Conservation (phyloP, 2,888 invertebrate genomes). For the Caenorhabditis sp. region DNA sequence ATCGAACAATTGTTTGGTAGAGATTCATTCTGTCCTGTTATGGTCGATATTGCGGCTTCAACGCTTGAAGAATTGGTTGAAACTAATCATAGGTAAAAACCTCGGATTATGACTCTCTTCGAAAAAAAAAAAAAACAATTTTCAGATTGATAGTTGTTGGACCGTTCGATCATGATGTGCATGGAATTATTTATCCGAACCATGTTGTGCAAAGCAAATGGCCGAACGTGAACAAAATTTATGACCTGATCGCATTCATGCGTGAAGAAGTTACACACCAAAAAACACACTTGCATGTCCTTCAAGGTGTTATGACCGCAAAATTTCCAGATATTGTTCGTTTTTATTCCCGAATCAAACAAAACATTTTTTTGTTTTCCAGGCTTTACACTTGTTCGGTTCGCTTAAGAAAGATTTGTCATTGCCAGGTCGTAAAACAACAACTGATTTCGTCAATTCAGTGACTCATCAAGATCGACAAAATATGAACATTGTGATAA, state of each 20-base stretch:
- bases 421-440: constrained; percentile 8
- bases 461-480: constrained; percentile 6
- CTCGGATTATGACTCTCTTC: too few species aligned
- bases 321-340: constrained; percentile 31
- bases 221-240: constrained; percentile 21
- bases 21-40: constrained; percentile 20
- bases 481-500: constrained; percentile 23
- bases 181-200: constrained; percentile 9
- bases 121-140: not conserved
- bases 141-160: constrained; percentile 34
- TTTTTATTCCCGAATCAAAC: too few species aligned
- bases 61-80: constrained; percentile 1
- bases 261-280: constrained; percentile 13
- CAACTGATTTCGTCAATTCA: constrained; percentile 11
- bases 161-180: constrained; percentile 10
- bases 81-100: constrained; percentile 6
- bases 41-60: constrained; percentile 5
- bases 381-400: constrained; percentile 14
- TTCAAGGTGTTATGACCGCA: constrained; percentile 46
- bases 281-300: constrained; percentile 26
- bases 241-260: constrained; percentile 15
- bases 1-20: constrained; percentile 11
- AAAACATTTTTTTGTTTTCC: not conserved
- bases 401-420: constrained; percentile 13
- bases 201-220: constrained; percentile 16